phyloP scores from a whole-genome alignment of 1,140 invertebrate species.

The Diuraphis noxia region DNA sequence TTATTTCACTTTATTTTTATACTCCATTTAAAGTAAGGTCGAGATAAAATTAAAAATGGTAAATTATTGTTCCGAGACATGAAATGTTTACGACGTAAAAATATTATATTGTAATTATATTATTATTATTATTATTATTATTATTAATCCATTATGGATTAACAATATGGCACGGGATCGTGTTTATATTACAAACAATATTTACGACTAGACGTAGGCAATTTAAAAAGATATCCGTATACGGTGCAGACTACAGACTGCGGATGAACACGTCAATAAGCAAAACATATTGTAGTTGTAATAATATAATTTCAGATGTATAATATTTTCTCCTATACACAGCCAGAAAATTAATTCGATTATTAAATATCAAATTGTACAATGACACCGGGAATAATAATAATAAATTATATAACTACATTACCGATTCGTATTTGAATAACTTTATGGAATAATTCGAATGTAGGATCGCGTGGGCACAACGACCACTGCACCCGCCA shows the following conservation, averaged over 20 bases:
- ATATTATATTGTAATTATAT: not conserved
- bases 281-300: not conserved
- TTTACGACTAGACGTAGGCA: not conserved
- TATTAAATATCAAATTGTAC: constrained; percentile 14
- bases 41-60: not conserved
- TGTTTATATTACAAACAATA: not conserved
- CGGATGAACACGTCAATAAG: not conserved
- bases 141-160: not conserved
- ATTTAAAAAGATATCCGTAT: not conserved
- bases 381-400: not conserved
- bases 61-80: not conserved
- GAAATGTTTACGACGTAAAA: constrained; percentile 32
- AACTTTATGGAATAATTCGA: not conserved
- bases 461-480: constrained; percentile 1
- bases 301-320: not conserved
- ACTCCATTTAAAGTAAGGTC: not conserved
- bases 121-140: constrained; percentile 1
- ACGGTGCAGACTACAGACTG: not conserved
- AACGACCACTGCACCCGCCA: not conserved
- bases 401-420: constrained; percentile 1
- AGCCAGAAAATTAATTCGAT: constrained; percentile 15
- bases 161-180: not conserved
- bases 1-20: not conserved
- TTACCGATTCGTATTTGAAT: constrained; percentile 20
- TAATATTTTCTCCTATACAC: not conserved